Base-by-base conservation (phyloP, 2,888 invertebrate genomes). In the Lordiphosa andalusiaca region DNA sequence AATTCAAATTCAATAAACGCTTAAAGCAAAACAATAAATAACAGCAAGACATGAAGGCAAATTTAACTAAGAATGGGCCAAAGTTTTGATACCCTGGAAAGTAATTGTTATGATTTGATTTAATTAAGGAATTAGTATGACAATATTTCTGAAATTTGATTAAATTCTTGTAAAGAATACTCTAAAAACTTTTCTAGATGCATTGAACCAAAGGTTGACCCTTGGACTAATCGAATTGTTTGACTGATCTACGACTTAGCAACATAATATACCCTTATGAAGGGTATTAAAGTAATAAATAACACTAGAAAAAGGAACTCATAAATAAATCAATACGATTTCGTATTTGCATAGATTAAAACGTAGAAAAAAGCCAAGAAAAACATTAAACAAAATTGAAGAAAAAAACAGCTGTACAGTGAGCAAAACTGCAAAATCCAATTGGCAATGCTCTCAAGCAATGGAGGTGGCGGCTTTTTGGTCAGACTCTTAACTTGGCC, bases 1-100 rank as follows among this genome's bases (percentile, higher is more conserved):
- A 71, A 75, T 80, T 80, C 69, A 66, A 75, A 75, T 75, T 75
- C 76, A 54, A 52, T 50, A 61, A 58, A 62, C 78, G 59, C 53
- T 37, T 41, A 70, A 48, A 56, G 48, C 75, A 63, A 51, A 63
- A 58, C 61, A 59, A 78, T 75, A 73, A 74, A 71, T 69, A 71
- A 56, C 42, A 48, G 35, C 16, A 10, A 37, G 19, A 9, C 25
- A 30, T 9, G 30, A 30, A 9, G 9, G 30, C 25, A 25, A 25
- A 1, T 9, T 30, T 3, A 9, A 0, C 30, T 2, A 3, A 7
- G 30, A 30, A 1, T 9, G 30, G 7, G 30, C 9, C 9, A 30
- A 30, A 30, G 30, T 30, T 9, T 30, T 9, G 7, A 30, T 30
- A 30, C 30, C 30, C 30, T 30, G 7, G 30, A 30, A 30, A 9